A percentile compares a stretch with the other conserved stretches of the same genome.
phyloP scores from a whole-genome alignment of 37 sponge, comb jelly and placozoan genomes.

The Halisarca cf. caerulea region DNA sequence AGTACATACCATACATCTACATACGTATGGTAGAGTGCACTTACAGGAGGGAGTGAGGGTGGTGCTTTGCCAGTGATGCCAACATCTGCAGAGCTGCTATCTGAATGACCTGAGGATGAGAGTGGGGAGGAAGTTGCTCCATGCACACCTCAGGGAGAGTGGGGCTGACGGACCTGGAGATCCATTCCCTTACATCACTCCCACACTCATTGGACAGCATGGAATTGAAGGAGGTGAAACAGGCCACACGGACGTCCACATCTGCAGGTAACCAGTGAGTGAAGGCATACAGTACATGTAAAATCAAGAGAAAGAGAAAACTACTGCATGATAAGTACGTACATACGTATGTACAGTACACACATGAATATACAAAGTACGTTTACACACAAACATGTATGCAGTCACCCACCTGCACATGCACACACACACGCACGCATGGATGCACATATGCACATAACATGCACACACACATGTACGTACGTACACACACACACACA shows the following conservation, averaged over 20 bases:
- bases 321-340: background rate
- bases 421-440: too few relatives aligned
- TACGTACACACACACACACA: too few relatives aligned
- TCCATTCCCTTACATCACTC: conserved; percentile 62
- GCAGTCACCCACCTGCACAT: too few relatives aligned
- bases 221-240: conserved; percentile 60
- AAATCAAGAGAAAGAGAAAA: background rate
- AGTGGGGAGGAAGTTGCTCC: conserved; percentile 7
- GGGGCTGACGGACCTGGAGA: conserved; percentile 6
- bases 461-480: too few relatives aligned
- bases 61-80: background rate
- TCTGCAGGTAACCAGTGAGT: conserved; percentile 36
- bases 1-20: too few relatives aligned
- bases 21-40: too few relatives aligned
- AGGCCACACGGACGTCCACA: conserved; percentile 57
- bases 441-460: too few relatives aligned
- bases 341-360: background rate
- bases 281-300: background rate
- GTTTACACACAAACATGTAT: background rate
- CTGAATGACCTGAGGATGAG: conserved; percentile 3
- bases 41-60: background rate
- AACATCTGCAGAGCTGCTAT: conserved; percentile 17
- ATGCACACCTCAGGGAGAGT: background rate
- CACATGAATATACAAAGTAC: background rate
- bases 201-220: conserved; percentile 46